Conservation (phyloP, 2,797 vertebrate genomes). For the Macropodus opercularis region DNA sequence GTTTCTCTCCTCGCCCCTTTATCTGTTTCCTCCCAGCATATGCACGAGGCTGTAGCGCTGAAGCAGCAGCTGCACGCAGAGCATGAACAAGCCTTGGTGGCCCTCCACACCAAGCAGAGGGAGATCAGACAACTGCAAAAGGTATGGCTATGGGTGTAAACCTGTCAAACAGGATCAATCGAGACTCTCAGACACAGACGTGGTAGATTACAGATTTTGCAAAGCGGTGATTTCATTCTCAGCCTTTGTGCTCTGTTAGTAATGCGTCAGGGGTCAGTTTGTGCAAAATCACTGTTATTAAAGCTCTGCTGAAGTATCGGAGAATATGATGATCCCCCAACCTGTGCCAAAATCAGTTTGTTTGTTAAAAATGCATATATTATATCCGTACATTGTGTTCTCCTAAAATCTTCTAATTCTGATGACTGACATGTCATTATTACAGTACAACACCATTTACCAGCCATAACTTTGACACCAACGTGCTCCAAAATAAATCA, state of each 20-base stretch:
- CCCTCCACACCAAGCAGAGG: slow-evolving; percentile 92
- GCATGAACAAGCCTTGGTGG: slow-evolving; percentile 94
- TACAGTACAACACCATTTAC: too few species aligned
- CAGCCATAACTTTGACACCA: background rate
- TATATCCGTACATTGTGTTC: too few species aligned
- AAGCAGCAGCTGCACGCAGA: slow-evolving; percentile 93
- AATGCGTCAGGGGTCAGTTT: slow-evolving; percentile 43
- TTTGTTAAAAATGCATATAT: slow-evolving; percentile 31
- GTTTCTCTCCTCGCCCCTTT: slow-evolving; percentile 1
- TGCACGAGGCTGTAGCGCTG: slow-evolving; percentile 90
- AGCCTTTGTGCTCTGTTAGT: slow-evolving; percentile 24
- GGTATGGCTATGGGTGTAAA: slow-evolving; percentile 80
- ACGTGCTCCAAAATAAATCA: slow-evolving; percentile 20
- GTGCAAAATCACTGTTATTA: slow-evolving; percentile 55
- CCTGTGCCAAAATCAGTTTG: slow-evolving; percentile 20
- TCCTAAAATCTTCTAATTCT: slow-evolving; percentile 8
- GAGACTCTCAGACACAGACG: background rate
- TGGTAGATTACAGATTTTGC: slow-evolving; percentile 20
- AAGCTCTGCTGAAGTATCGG: slow-evolving; percentile 30
- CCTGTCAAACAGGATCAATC: too few species aligned
- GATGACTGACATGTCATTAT: slow-evolving; percentile 20
- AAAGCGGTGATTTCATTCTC: slow-evolving; percentile 20
- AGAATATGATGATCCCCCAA: slow-evolving; percentile 30
- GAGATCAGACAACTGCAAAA: slow-evolving; percentile 92
- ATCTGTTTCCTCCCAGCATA: slow-evolving; percentile 80